phyloP scores from a whole-genome alignment of 2,113 vertebrate species.

The Gadus macrocephalus region DNA sequence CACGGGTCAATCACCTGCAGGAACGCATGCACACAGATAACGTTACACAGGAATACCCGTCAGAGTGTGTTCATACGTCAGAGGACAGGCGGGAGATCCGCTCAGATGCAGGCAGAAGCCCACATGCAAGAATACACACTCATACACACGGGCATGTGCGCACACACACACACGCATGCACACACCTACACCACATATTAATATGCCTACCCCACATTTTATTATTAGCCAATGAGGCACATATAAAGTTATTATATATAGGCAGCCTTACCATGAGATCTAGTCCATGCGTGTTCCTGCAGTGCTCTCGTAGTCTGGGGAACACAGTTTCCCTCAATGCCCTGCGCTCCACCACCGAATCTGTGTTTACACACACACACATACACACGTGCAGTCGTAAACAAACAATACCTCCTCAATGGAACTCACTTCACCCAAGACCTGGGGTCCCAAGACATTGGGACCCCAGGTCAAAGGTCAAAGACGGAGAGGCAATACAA shows the following conservation, averaged over 20 bases:
- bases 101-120: neutral
- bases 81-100: neutral
- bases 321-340: constrained; percentile 65
- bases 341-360: constrained; percentile 65
- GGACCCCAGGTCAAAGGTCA: too few relatives aligned
- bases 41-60: too few relatives aligned
- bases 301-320: constrained; percentile 66
- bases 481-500: neutral
- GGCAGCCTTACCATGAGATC: constrained; percentile 68
- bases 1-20: constrained; percentile 73
- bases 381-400: neutral
- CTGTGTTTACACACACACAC: constrained; percentile 35
- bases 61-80: too few relatives aligned
- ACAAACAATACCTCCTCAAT: neutral
- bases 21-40: constrained; percentile 4
- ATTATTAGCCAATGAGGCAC: too few relatives aligned
- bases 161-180: neutral
- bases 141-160: neutral
- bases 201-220: neutral
- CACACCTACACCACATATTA: neutral
- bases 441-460: neutral
- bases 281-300: constrained; percentile 58
- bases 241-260: neutral
- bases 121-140: neutral
- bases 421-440: neutral